Percentiles rank a stretch among this genome's conserved stretches.
phyloP scores from a whole-genome alignment of 2,888 invertebrate species.

The Andrena minutula region DNA sequence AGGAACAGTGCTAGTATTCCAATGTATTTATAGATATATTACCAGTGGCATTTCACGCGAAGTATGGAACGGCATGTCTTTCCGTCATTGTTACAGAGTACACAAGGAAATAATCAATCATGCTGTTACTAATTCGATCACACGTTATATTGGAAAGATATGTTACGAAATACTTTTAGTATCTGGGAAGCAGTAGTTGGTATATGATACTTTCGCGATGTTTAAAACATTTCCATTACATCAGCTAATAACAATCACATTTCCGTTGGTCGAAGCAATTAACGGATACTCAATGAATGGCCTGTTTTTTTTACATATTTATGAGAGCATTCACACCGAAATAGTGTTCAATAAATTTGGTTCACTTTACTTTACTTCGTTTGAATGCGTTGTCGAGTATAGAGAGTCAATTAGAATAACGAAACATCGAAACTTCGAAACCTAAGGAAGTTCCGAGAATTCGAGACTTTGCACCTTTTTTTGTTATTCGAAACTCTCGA shows the following conservation, averaged over 20 bases:
- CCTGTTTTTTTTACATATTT: conserved; percentile 14
- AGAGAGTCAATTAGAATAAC: not conserved
- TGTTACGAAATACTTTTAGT: not conserved
- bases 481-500: too few species aligned
- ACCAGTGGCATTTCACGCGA: conserved; percentile 34
- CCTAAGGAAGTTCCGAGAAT: too few species aligned
- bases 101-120: not conserved
- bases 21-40: conserved; percentile 65
- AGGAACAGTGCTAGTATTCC: conserved; percentile 56
- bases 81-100: not conserved
- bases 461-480: too few species aligned
- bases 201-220: not conserved
- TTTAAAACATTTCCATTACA: conserved; percentile 1
- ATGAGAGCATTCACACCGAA: not conserved
- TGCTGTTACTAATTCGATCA: not conserved
- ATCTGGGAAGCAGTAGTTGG: not conserved
- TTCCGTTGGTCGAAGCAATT: not conserved
- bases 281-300: not conserved
- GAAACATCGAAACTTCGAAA: too few species aligned
- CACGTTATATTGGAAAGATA: not conserved
- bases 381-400: not conserved
- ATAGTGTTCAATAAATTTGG: conserved; percentile 13
- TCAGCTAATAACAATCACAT: not conserved
- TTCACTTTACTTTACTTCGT: not conserved
- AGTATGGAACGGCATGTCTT: conserved; percentile 10